Evolutionary conservation across 2,797 vertebrate genomes (phyloP).

Genomic region (Ctenochaetus hawaiiensis): DNA sequence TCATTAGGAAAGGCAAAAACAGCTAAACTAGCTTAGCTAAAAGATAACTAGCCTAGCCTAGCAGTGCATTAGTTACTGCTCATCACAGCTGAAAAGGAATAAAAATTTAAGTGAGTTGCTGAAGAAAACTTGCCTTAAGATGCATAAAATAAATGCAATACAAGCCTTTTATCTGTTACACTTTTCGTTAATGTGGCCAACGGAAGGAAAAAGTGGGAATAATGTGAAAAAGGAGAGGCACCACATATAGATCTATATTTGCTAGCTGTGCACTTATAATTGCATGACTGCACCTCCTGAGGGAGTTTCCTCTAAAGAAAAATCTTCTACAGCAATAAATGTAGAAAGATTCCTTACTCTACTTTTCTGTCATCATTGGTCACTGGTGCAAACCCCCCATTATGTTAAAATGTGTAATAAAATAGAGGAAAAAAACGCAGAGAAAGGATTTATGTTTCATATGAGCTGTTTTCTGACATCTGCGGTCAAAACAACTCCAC

Average conservation of each 20-base stretch:
- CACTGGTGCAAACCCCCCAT: neutral
- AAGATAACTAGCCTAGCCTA: neutral
- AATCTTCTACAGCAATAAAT: conserved; percentile 18
- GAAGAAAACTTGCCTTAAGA: no score
- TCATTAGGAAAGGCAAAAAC: no score
- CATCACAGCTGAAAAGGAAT: neutral
- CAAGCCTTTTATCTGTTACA: neutral
- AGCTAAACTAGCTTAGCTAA: neutral
- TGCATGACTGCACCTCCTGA: conserved; percentile 5
- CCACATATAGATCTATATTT: neutral
- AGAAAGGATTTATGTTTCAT: conserved; percentile 18
- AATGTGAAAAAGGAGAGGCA: neutral
- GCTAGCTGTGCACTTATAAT: conserved; percentile 10
- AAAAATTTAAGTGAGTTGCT: neutral
- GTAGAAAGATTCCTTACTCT: neutral
- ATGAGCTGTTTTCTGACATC: neutral
- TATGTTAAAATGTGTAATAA: conserved; percentile 17
- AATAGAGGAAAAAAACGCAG: conserved; percentile 2
- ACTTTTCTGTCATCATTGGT: conserved; percentile 25
- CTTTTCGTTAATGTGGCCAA: neutral
- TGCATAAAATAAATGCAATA: no score
- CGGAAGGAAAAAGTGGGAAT: neutral
- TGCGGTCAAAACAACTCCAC: conserved; percentile 44
- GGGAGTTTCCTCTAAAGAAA: conserved; percentile 3
- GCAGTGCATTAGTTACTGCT: neutral